Conservation (phyloP, 2,888 invertebrate species). For the Scotopteryx bipunctaria region DNA sequence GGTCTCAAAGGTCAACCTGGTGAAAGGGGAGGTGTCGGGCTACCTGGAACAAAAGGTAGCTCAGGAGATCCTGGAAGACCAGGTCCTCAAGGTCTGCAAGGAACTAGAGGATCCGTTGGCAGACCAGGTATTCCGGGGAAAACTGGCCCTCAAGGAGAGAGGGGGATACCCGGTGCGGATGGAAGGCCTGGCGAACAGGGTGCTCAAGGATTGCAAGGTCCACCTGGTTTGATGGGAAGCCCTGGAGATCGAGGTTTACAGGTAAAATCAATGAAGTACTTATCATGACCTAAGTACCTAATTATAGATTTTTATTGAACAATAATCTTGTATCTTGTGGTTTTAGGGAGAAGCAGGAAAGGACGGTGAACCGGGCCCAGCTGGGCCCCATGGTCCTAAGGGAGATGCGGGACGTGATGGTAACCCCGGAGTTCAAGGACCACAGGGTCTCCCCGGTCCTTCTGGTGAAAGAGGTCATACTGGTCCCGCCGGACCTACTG, state of each 20-base stretch:
- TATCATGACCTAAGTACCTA: too few species aligned
- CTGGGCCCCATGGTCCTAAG: constrained; percentile 90
- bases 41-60: constrained; percentile 84
- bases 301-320: too few species aligned
- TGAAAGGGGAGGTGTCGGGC: constrained; percentile 84
- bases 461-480: constrained; percentile 87
- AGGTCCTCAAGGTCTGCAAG: constrained; percentile 87
- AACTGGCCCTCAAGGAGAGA: constrained; percentile 87
- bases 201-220: constrained; percentile 89
- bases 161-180: constrained; percentile 91
- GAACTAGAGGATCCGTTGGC: constrained; percentile 86
- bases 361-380: constrained; percentile 89
- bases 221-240: constrained; percentile 89
- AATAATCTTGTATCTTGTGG: background rate
- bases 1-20: constrained; percentile 90
- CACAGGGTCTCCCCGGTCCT: constrained; percentile 87
- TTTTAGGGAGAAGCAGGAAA: constrained; percentile 89
- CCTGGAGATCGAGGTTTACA: constrained; percentile 90
- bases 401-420: constrained; percentile 92
- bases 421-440: constrained; percentile 88
- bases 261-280: constrained; percentile 70
- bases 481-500: constrained; percentile 87
- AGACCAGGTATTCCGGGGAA: constrained; percentile 88
- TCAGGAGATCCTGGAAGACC: constrained; percentile 84
- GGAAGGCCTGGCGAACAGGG: constrained; percentile 94